Evolutionary conservation across 1,140 invertebrate genomes (phyloP).

Genomic region (Hestina assimilis): DNA sequence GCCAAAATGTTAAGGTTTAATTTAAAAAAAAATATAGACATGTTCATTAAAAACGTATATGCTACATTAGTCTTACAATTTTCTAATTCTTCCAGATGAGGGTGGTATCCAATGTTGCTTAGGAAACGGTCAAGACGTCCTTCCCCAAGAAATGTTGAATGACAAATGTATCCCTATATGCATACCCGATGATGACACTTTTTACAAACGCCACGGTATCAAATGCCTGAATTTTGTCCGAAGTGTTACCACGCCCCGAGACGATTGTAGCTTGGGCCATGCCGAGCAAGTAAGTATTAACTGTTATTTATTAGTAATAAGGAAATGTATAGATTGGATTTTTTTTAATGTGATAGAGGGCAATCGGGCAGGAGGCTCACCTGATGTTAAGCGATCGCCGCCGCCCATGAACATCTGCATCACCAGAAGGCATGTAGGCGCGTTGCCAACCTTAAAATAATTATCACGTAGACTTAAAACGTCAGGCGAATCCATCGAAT

Average conservation of each 20-base stretch:
- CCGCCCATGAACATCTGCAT: no score
- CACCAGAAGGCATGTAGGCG: no score
- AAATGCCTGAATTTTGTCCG: constrained; percentile 82
- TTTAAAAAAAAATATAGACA: no score
- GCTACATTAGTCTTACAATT: neutral
- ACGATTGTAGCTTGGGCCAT: constrained; percentile 87
- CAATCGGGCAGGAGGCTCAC: no score
- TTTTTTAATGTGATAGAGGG: no score
- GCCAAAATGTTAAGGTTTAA: no score
- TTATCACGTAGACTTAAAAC: no score
- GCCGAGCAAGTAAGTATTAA: constrained; percentile 82
- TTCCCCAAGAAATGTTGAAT: constrained; percentile 56
- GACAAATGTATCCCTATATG: constrained; percentile 83
- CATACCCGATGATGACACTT: constrained; percentile 81
- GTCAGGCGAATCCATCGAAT: no score
- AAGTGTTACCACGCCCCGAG: constrained; percentile 80
- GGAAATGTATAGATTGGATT: no score
- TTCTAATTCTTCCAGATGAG: constrained; percentile 47
- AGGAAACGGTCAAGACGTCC: constrained; percentile 56
- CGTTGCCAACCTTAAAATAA: no score
- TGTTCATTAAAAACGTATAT: no score
- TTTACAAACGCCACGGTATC: constrained; percentile 80
- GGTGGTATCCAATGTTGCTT: constrained; percentile 79
- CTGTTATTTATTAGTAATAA: neutral
- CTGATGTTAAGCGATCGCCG: no score